Percentiles rank a stretch among this genome's conserved stretches.
Evolutionary conservation across 1,140 invertebrate genomes (phyloP).

Genomic region (Panagrolaimus sp.): DNA sequence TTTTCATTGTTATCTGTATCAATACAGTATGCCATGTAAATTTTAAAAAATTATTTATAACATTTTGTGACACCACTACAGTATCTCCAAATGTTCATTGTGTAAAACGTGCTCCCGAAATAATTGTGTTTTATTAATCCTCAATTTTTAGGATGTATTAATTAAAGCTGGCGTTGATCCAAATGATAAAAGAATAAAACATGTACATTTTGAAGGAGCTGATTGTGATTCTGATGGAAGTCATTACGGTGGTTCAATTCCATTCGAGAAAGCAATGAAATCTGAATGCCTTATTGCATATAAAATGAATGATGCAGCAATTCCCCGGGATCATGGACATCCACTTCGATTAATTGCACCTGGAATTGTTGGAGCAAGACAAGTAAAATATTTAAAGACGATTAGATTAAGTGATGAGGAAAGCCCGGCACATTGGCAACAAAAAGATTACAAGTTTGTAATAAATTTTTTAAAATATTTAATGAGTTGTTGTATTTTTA

Average conservation of each 20-base stretch:
- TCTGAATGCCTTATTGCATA: constrained; percentile 80
- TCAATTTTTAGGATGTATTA: constrained; percentile 57
- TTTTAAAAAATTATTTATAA: too few species aligned
- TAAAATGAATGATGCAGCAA: constrained; percentile 82
- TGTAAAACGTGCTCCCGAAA: too few species aligned
- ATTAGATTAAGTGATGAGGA: constrained; percentile 79
- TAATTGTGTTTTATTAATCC: too few species aligned
- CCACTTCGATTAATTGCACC: constrained; percentile 84
- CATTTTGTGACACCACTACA: too few species aligned
- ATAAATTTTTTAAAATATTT: neutral
- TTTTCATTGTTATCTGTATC: too few species aligned
- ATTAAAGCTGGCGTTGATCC: constrained; percentile 54
- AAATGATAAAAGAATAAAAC: constrained; percentile 65
- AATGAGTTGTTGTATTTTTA: constrained; percentile 29
- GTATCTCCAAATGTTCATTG: too few species aligned
- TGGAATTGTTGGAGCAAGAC: constrained; percentile 67
- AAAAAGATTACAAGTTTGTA: constrained; percentile 73
- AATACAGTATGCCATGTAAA: too few species aligned
- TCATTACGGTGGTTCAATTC: constrained; percentile 74
- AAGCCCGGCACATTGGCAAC: constrained; percentile 87
- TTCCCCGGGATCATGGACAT: constrained; percentile 84
- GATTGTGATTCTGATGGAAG: constrained; percentile 45
- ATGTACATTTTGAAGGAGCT: constrained; percentile 66
- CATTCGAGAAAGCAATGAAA: constrained; percentile 76
- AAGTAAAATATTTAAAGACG: constrained; percentile 66